Evolutionary conservation across 2,888 invertebrate species (phyloP).

Genomic region (Galerucella calmariensis): DNA sequence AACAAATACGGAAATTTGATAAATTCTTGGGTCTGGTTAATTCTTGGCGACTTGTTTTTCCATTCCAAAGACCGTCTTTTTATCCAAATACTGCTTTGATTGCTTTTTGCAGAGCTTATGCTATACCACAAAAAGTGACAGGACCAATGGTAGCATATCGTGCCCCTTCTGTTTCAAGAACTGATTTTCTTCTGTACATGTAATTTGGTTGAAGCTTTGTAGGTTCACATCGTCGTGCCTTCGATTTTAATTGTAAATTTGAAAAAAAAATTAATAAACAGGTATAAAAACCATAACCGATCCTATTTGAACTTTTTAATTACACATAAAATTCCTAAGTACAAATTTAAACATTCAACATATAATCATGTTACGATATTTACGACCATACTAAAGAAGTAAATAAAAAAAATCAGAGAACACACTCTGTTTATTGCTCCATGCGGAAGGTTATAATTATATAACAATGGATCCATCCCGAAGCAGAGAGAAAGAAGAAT

Average conservation of each 20-base stretch:
- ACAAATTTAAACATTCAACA: conserved; percentile 29
- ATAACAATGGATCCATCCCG: conserved; percentile 56
- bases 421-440: conserved; percentile 42
- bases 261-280: neutral
- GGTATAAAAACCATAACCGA: neutral
- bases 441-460: conserved; percentile 58
- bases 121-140: no score
- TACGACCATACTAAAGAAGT: conserved; percentile 22
- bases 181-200: no score
- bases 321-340: conserved; percentile 13
- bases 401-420: conserved; percentile 27
- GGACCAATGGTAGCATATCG: no score
- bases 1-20: no score
- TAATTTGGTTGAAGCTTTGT: no score
- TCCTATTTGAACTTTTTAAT: conserved; percentile 17
- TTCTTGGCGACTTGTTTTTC: no score
- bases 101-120: no score
- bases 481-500: conserved; percentile 47
- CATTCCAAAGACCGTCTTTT: no score
- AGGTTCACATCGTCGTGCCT: no score
- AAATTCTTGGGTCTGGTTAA: no score
- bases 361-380: conserved; percentile 30
- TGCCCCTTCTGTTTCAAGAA: no score
- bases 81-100: no score
- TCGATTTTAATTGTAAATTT: neutral